Evolutionary conservation across 1,140 invertebrate species (phyloP).

Genomic region (Drosophila erecta): DNA sequence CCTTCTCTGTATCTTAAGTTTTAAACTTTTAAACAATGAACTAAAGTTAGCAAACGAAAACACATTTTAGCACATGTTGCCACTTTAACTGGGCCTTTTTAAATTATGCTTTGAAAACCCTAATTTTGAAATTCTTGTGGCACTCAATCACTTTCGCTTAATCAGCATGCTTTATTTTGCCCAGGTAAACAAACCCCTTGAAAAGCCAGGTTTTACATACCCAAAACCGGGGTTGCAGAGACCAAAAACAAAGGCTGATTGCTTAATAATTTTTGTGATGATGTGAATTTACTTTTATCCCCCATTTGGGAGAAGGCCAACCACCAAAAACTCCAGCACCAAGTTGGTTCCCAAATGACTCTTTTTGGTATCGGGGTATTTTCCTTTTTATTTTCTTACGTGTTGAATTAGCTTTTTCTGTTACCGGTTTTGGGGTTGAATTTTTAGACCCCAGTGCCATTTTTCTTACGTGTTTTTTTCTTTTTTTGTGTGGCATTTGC

Average conservation of each 20-base stretch:
- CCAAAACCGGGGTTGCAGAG: conserved; percentile 34
- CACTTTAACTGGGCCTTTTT: conserved; percentile 41
- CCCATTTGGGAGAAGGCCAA: conserved; percentile 66
- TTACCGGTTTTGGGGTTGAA: conserved; percentile 37
- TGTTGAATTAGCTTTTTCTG: conserved; percentile 52
- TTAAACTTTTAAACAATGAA: too few species aligned
- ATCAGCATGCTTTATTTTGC: conserved; percentile 53
- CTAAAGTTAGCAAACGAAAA: too few species aligned
- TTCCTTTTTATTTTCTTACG: conserved; percentile 54
- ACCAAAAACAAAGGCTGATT: conserved; percentile 69
- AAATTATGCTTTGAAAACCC: conserved; percentile 54
- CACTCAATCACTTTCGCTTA: conserved; percentile 75
- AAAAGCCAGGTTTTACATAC: conserved; percentile 45
- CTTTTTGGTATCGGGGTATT: conserved; percentile 24
- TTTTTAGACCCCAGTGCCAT: conserved; percentile 26
- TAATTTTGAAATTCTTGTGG: conserved; percentile 25
- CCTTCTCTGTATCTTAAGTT: too few species aligned
- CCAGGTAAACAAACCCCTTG: conserved; percentile 32
- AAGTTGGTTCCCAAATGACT: conserved; percentile 15
- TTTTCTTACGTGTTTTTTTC: conserved; percentile 37
- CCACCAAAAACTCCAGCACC: conserved; percentile 3
- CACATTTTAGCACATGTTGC: too few species aligned
- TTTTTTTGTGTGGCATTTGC: conserved; percentile 57
- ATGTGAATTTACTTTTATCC: conserved; percentile 83
- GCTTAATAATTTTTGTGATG: conserved; percentile 83